phyloP scores from a whole-genome alignment of 2,888 invertebrate species.

The Eupithecia inturbata region DNA sequence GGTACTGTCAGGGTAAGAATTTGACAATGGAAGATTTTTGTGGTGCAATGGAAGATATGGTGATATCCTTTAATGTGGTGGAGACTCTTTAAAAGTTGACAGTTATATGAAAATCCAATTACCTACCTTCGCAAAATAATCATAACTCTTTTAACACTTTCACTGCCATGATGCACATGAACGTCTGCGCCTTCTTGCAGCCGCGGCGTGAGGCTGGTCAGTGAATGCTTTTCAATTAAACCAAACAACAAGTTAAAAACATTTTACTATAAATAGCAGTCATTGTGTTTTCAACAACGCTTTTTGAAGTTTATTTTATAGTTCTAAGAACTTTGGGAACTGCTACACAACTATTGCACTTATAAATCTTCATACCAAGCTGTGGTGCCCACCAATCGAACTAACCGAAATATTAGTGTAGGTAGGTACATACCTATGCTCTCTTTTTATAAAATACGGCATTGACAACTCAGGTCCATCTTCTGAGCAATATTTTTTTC shows the following conservation, averaged over 20 bases:
- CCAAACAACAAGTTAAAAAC: not conserved
- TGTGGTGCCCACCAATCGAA: not conserved
- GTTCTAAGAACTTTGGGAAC: not conserved
- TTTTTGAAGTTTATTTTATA: not conserved
- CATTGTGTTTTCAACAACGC: not conserved
- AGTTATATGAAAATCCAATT: not conserved
- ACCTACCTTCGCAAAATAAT: not conserved
- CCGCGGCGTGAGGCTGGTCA: too few species aligned
- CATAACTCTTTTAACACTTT: too few species aligned
- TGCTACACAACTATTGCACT: not conserved
- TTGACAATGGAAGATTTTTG: not conserved
- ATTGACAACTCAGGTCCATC: not conserved
- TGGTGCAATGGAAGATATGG: too few species aligned
- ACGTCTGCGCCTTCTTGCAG: too few species aligned
- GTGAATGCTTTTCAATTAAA: too few species aligned
- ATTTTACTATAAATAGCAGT: not conserved
- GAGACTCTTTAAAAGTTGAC: not conserved
- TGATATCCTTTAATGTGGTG: too few species aligned
- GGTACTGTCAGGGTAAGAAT: conserved; percentile 46
- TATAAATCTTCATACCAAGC: not conserved
- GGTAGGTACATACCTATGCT: not conserved
- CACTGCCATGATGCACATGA: too few species aligned
- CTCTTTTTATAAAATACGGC: not conserved
- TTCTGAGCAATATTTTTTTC: not conserved
- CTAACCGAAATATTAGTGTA: not conserved